Conservation (phyloP, 2,113 vertebrate genomes). For the Stomatorhinus ivindoensis region DNA sequence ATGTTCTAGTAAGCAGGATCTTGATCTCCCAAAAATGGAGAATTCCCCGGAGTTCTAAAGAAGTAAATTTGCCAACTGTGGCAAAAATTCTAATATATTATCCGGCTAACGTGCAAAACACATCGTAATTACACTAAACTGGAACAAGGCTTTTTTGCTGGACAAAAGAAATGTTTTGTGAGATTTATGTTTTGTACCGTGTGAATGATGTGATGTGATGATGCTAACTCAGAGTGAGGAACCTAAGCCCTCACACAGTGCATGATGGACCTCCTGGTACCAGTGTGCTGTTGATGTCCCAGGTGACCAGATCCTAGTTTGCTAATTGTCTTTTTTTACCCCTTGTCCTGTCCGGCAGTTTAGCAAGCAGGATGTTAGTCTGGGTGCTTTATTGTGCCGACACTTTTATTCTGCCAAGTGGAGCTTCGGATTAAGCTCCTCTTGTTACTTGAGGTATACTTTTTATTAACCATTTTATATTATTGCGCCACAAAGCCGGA, state of each 20-base stretch:
- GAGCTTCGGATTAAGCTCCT: no score
- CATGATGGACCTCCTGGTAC: slow-evolving; percentile 61
- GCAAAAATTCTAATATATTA: neutral
- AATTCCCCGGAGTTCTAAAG: slow-evolving; percentile 46
- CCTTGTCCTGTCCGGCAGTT: no score
- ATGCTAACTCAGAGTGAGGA: neutral
- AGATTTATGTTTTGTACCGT: neutral
- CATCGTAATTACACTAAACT: neutral
- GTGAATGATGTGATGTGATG: neutral
- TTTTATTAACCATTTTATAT: no score
- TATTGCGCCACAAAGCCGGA: no score
- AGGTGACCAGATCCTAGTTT: slow-evolving; percentile 49
- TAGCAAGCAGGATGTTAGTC: no score
- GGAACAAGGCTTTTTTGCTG: neutral
- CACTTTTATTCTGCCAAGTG: no score
- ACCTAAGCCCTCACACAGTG: slow-evolving; percentile 64
- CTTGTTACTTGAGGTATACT: no score
- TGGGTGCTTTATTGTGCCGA: no score
- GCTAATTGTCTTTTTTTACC: no score
- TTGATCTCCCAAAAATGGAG: slow-evolving; percentile 54
- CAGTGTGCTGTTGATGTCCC: slow-evolving; percentile 62
- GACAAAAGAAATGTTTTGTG: neutral
- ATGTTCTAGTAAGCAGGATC: slow-evolving; percentile 46
- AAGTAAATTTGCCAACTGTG: neutral
- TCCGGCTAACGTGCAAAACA: neutral